phyloP scores from a whole-genome alignment of 2,113 vertebrate genomes.

The Ariopsis seemanni region DNA sequence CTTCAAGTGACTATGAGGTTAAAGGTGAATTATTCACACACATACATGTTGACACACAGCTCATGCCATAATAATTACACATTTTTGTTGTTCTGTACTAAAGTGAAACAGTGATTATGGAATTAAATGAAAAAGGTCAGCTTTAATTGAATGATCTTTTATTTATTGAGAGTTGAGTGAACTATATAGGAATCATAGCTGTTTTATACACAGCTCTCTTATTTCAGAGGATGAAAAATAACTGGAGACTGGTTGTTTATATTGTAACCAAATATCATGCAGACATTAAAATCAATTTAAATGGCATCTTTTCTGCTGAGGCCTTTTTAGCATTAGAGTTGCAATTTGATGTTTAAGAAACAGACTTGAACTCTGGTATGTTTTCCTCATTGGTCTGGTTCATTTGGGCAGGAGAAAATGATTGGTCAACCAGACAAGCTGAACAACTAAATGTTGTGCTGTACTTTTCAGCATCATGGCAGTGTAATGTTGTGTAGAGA shows the following conservation, averaged over 20 bases:
- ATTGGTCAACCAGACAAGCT: no score
- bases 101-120: no score
- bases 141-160: no score
- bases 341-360: not conserved
- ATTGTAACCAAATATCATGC: not conserved
- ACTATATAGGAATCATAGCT: no score
- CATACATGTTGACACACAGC: not conserved
- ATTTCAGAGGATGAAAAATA: no score
- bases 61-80: no score
- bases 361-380: not conserved
- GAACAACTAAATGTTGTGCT: no score
- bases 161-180: no score
- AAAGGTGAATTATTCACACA: constrained; percentile 28
- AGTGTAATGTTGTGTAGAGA: not conserved
- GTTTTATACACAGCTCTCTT: no score
- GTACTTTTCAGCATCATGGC: not conserved
- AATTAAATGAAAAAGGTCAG: no score
- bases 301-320: not conserved
- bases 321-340: not conserved
- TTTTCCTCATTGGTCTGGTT: not conserved
- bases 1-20: constrained; percentile 54
- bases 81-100: no score
- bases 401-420: no score
- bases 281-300: not conserved
- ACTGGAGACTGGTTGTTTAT: not conserved